A percentile compares a stretch with the other conserved stretches of the same genome.
phyloP scores from a whole-genome alignment of 2,113 vertebrate species.

The Camarhynchus parvulus region DNA sequence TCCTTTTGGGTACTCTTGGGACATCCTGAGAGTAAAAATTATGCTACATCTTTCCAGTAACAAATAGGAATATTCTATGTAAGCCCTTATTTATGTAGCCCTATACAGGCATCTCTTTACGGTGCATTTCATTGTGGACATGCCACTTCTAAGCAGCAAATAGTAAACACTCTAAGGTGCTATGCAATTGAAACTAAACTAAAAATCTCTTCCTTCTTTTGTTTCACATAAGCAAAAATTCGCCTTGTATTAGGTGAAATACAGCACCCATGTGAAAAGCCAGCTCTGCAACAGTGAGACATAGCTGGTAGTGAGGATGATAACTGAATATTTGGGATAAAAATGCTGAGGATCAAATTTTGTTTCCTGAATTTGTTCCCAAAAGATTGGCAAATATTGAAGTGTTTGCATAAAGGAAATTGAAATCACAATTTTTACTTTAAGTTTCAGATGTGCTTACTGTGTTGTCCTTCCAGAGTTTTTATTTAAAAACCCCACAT shows the following conservation, averaged over 20 bases:
- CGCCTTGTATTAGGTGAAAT: background rate
- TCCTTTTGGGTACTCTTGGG: background rate
- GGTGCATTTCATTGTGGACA: background rate
- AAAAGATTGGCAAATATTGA: background rate
- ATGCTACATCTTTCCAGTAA: background rate
- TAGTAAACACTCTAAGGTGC: background rate
- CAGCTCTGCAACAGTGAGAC: background rate
- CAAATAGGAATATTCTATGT: background rate
- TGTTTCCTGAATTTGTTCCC: background rate
- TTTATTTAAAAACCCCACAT: background rate
- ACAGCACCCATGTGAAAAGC: background rate
- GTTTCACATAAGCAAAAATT: background rate
- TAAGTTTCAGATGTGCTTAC: background rate
- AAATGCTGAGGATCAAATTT: background rate
- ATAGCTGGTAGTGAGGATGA: background rate
- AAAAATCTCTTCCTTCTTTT: background rate
- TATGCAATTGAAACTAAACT: background rate
- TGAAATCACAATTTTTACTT: background rate
- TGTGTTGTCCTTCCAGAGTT: background rate
- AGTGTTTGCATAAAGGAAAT: background rate
- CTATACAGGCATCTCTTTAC: background rate
- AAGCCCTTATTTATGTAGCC: background rate
- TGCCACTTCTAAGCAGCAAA: background rate
- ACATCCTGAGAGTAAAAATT: background rate
- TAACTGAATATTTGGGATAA: background rate